Evolutionary conservation across 2,113 vertebrate species (phyloP).

Genomic region (Paracanthobrama guichenoti): DNA sequence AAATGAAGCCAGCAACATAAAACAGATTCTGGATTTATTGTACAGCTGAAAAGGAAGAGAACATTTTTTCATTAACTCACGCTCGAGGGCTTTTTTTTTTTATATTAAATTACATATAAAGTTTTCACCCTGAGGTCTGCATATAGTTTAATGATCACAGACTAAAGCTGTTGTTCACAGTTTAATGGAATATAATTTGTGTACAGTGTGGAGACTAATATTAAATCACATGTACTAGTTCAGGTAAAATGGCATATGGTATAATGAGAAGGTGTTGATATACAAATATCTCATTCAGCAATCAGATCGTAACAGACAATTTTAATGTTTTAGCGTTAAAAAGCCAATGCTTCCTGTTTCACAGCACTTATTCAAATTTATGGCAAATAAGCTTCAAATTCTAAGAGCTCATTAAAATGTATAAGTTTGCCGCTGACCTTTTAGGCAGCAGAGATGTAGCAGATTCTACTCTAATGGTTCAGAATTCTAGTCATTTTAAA

Average conservation of each 20-base stretch:
- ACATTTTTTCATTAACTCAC: not conserved
- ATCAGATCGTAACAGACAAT: conserved; percentile 18
- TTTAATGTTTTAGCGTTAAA: conserved; percentile 4
- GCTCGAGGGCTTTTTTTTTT: not conserved
- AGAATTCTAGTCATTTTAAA: conserved; percentile 47
- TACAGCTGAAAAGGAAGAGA: not conserved
- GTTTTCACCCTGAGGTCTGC: not conserved
- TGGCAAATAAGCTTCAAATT: conserved; percentile 32
- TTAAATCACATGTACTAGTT: not conserved
- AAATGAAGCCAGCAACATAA: not conserved
- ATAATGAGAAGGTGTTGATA: not conserved
- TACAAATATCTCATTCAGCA: not conserved
- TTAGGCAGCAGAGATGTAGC: conserved; percentile 44
- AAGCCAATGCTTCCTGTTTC: conserved; percentile 21
- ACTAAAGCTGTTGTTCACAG: conserved; percentile 3
- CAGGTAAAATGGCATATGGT: not conserved
- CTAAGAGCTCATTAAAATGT: conserved; percentile 53
- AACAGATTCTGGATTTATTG: not conserved
- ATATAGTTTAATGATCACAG: not conserved
- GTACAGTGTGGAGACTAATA: not conserved
- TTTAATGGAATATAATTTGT: conserved; percentile 12
- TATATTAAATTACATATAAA: not conserved
- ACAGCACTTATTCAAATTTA: conserved; percentile 51
- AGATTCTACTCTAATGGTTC: conserved; percentile 55
- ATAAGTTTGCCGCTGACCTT: conserved; percentile 54